These are phyloP conservation scores for Caenorhabditis sinica DNA, from an alignment of 2,888 invertebrate genomes.

Conservation along the genomic window DNA sequence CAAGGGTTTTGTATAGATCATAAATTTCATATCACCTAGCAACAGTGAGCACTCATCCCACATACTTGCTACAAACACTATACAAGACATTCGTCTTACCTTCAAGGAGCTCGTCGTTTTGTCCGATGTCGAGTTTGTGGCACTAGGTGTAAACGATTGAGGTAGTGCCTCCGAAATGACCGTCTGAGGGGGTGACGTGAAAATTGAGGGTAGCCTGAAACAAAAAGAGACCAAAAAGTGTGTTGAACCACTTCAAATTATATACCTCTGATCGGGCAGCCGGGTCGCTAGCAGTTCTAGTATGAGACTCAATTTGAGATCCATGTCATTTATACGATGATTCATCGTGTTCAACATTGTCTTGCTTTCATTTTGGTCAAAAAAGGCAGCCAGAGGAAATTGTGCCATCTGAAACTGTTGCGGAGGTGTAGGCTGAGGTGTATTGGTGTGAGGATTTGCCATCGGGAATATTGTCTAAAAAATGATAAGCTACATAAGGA, in stretches of 20 bases:
- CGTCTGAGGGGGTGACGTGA: constrained; percentile 74
- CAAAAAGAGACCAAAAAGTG: constrained; percentile 13
- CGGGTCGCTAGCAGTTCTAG: constrained; percentile 77
- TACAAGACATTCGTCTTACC: constrained; percentile 28
- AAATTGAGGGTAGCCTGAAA: constrained; percentile 67
- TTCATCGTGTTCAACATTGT: constrained; percentile 78
- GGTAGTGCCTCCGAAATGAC: constrained; percentile 71
- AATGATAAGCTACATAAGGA: neutral
- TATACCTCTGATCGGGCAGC: constrained; percentile 73
- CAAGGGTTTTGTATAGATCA: neutral
- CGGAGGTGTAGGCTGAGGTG: constrained; percentile 27
- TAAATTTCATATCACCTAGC: neutral
- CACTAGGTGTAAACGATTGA: constrained; percentile 68
- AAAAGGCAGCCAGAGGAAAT: constrained; percentile 70
- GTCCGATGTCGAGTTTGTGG: constrained; percentile 67
- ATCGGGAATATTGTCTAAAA: constrained; percentile 28
- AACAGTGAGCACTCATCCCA: neutral
- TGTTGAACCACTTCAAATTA: neutral
- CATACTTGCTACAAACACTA: neutral
- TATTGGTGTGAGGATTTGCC: constrained; percentile 40
- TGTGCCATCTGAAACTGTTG: constrained; percentile 70
- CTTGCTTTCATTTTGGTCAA: constrained; percentile 79
- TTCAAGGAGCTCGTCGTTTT: constrained; percentile 66
- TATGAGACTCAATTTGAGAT: constrained; percentile 80
- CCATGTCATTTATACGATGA: constrained; percentile 81